Percentiles rank a stretch among this genome's conserved stretches.
phyloP scores from a whole-genome alignment of 2,797 vertebrate species.

The Cuculus canorus region DNA sequence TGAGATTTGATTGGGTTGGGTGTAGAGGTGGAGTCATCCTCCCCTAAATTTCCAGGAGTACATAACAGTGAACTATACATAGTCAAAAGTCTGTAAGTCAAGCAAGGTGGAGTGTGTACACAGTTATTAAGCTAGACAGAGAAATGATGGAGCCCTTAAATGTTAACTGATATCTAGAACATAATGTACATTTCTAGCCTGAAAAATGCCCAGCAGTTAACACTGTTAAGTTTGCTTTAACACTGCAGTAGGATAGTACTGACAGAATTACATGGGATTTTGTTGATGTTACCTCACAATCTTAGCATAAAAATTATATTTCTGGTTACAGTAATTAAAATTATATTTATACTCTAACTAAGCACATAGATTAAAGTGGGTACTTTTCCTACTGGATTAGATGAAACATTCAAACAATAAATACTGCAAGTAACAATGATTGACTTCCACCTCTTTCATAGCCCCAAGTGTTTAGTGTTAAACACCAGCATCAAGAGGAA shows the following conservation, averaged over 20 bases:
- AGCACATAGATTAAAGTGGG: not conserved
- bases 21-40: not conserved
- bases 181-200: not conserved
- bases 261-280: not conserved
- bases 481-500: not conserved
- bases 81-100: not conserved
- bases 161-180: not conserved
- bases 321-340: not conserved
- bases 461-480: not conserved
- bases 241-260: rapidly evolving
- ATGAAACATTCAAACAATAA: not conserved
- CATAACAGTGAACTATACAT: not conserved
- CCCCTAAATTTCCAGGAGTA: not conserved
- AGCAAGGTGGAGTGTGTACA: not conserved
- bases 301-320: not conserved
- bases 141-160: not conserved
- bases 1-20: not conserved
- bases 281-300: not conserved
- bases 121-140: not conserved
- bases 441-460: not conserved
- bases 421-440: not conserved
- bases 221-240: not conserved
- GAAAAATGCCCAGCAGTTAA: not conserved
- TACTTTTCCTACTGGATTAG: not conserved
- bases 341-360: not conserved